Base-by-base conservation (phyloP, 1,140 invertebrate species). In the Drosophila watanabei region DNA sequence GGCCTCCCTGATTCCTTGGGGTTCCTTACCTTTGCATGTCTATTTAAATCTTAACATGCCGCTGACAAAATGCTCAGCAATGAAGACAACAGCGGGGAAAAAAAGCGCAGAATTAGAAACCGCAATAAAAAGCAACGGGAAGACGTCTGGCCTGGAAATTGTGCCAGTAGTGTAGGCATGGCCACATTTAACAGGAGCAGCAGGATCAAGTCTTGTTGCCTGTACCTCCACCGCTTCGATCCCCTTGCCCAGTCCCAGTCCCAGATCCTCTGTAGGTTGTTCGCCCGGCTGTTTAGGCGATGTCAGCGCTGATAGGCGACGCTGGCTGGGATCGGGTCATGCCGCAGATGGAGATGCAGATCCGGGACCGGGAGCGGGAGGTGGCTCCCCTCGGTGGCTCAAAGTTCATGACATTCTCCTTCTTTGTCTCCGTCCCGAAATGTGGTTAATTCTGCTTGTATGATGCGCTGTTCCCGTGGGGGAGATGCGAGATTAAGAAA, bases 31-130 rank as follows among this genome's bases (percentile, higher is more conserved):
- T 78, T 70, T 73, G 78, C 77, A 88, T 88, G 84, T 88, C 80
- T 89, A 78, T 78, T 88, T 89, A 88, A 88, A 81, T 87, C 78
- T 88, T 75, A 80, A 88, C 84, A 88, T 88, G 80, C 82, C 84
- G 80, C 80, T 88, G 84, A 88, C 84, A 89, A 88, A 88, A 88
- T 88, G 85, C 85, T 89, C 63, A 75, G 68, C 84, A 84, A 89
- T 88, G 65, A 79, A 79, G 76, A 78, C 76, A 78, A 77, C 57
- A 79, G 49, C 56, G 30, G 9, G 66, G 58, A 60, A 59, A 79
- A 76, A 79, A 84, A 64, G 61, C 77, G 71, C 68, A 71, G 79
- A 84, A 80, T 73, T 65, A 68, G 68, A 37, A 76, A 60, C 56
- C 41, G 24, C 73, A 78, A 76, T 68, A 77, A 78, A 78, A 76